phyloP scores from a whole-genome alignment of 2,113 vertebrate genomes.

The Monopterus albus region DNA sequence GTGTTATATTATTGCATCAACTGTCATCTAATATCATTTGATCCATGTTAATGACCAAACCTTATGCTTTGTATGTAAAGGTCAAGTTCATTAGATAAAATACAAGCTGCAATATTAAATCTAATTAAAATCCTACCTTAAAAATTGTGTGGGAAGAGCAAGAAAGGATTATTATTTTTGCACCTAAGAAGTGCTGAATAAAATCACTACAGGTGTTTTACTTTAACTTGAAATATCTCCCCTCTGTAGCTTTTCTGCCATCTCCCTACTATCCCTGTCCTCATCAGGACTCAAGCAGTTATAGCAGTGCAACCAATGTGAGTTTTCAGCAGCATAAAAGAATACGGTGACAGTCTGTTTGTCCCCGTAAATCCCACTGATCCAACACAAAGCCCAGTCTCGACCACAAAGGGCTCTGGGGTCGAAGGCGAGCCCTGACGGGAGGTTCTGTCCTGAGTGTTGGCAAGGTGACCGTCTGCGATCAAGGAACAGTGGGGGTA shows the following conservation, averaged over 20 bases:
- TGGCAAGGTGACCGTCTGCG: slow-evolving; percentile 76
- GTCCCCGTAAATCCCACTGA: slow-evolving; percentile 72
- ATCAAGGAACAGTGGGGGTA: slow-evolving; percentile 48
- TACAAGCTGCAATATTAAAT: background rate
- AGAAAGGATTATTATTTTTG: background rate
- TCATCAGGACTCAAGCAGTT: slow-evolving; percentile 55
- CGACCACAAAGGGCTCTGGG: slow-evolving; percentile 61
- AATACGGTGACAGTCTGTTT: slow-evolving; percentile 68
- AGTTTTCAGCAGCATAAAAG: slow-evolving; percentile 53
- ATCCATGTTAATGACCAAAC: slow-evolving; percentile 37
- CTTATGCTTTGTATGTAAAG: slow-evolving; percentile 30
- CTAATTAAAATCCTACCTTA: background rate
- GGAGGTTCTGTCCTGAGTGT: slow-evolving; percentile 63
- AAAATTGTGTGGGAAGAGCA: slow-evolving; percentile 1
- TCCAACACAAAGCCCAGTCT: slow-evolving; percentile 74
- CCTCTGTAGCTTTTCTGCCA: slow-evolving; percentile 4
- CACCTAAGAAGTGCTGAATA: slow-evolving; percentile 11
- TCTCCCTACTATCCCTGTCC: slow-evolving; percentile 18
- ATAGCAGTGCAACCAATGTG: slow-evolving; percentile 51
- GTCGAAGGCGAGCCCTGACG: slow-evolving; percentile 64
- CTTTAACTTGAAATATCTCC: slow-evolving; percentile 45
- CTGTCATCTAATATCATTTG: slow-evolving; percentile 37
- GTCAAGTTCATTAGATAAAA: slow-evolving; percentile 45
- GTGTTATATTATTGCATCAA: slow-evolving; percentile 41
- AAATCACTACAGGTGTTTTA: slow-evolving; percentile 14